phyloP scores from a whole-genome alignment of 2,888 invertebrate species.

The Scelioninae gen. 1 region DNA sequence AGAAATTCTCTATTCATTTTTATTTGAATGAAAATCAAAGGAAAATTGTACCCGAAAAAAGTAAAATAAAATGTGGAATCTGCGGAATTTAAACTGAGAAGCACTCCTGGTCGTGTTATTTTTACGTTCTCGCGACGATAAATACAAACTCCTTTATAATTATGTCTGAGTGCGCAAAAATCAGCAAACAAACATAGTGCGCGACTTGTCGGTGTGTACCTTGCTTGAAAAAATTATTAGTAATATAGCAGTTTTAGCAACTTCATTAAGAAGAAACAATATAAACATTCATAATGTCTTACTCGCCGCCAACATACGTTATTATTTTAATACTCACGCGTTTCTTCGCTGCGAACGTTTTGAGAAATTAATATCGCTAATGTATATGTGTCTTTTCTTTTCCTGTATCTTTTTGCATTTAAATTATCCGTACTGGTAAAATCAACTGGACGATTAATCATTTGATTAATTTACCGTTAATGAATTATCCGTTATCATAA shows the following conservation, averaged over 20 bases:
- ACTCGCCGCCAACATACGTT: conserved; percentile 30
- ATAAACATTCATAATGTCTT: conserved; percentile 51
- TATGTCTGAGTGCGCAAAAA: conserved; percentile 54
- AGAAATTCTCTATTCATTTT: neutral
- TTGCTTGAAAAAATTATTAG: conserved; percentile 54
- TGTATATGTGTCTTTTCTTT: neutral
- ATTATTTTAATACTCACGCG: conserved; percentile 30
- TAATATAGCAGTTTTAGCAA: conserved; percentile 41
- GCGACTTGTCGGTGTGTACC: conserved; percentile 40
- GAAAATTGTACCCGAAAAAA: neutral
- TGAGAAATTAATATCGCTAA: conserved; percentile 15
- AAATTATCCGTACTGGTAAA: too few species aligned
- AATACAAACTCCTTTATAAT: conserved; percentile 60
- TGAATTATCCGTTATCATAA: neutral
- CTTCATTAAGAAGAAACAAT: conserved; percentile 61
- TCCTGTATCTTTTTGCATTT: conserved; percentile 1
- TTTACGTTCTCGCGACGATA: conserved; percentile 49
- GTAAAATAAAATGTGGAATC: conserved; percentile 29
- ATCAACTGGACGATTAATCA: too few species aligned
- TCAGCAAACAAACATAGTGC: conserved; percentile 46
- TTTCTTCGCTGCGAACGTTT: conserved; percentile 20
- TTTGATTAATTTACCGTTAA: too few species aligned
- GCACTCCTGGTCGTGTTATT: conserved; percentile 50
- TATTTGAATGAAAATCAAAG: neutral
- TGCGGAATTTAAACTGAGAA: conserved; percentile 35